Evolutionary conservation across 2,888 invertebrate genomes (phyloP), one percentile per base, ranked within the genome.

Genomic region (Latrodectus elegans): DNA sequence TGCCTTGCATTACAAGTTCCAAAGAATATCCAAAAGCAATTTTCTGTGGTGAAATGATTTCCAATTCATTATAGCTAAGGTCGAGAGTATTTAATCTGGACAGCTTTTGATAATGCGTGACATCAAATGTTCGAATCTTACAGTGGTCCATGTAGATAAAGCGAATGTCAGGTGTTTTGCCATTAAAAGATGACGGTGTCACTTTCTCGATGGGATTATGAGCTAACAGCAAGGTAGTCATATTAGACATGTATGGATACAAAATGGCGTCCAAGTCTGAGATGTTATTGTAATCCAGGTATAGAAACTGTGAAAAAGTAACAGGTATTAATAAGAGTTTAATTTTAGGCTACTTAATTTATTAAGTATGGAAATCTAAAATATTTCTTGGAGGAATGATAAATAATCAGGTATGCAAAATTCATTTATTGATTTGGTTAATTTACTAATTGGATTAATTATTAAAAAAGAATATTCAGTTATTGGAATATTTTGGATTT

Each of bases 121-220:
- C 84, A 26, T 84, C 49, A 51, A 88, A 88, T 0, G 70, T 52
- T 4, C 15, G 14, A 11, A 88, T 77, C 53, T 26, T 17, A 60
- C 84, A 84, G 76, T 88, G 79, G 76, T 88, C 84, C 15, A 88
- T 64, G 72, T 88, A 88, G 1, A 88, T 38, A 26, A 88, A 88
- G 1, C 79, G 68, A 17, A 51, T 52, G 4, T 26, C 55, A 15
- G 75, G 70, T 22, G 83, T 17, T 60, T 80, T 84, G 9, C 68
- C 75, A 26, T 84, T 84, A 84, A 88, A 88, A 14, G 75, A 73
- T 4, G 12, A n/a, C 10, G 22, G 8, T 1, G 73, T 60, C 51
- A 88, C 68, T 0, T 17, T 15, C 10, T 15, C n/a, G 15, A 88
- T 10, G 8, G 79, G 88, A 55, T 88, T 88, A 76, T 71, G 10